Conservation (phyloP, 2,113 vertebrate species). For the Corythornis madagascariensis region DNA sequence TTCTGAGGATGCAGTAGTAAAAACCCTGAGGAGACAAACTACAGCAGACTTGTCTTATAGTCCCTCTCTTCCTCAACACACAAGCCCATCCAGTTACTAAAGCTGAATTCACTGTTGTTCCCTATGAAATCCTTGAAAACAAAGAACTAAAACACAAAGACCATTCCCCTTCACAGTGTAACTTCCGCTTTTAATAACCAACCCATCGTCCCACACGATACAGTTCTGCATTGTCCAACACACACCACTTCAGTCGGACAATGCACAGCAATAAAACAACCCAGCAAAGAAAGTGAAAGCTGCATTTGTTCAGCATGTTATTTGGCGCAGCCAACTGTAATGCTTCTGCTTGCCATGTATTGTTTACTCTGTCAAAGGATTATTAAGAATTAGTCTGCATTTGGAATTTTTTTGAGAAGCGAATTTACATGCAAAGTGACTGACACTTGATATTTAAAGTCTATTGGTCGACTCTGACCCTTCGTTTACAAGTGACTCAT, state of each 20-base stretch:
- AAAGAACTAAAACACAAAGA: constrained; percentile 34
- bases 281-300: constrained; percentile 66
- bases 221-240: constrained; percentile 25
- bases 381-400: constrained; percentile 60
- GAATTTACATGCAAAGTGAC: constrained; percentile 52
- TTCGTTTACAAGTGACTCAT: constrained; percentile 58
- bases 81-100: constrained; percentile 45
- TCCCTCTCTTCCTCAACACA: not conserved
- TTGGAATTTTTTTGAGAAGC: constrained; percentile 29
- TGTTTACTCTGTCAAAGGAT: constrained; percentile 62
- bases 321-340: constrained; percentile 58
- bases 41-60: not conserved
- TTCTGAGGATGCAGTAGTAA: not conserved
- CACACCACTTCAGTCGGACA: constrained; percentile 46
- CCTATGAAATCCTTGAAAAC: constrained; percentile 1
- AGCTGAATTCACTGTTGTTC: constrained; percentile 44
- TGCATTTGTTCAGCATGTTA: constrained; percentile 65
- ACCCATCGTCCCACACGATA: not conserved
- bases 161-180: not conserved
- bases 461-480: constrained; percentile 57
- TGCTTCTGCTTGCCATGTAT: constrained; percentile 57
- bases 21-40: constrained; percentile 1
- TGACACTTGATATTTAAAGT: constrained; percentile 61
- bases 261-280: constrained; percentile 60
- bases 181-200: constrained; percentile 44